Evolutionary conservation across 2,888 invertebrate species (phyloP), one percentile per base, ranked within the genome.

Genomic region (Brachynemurus nebulosus): DNA sequence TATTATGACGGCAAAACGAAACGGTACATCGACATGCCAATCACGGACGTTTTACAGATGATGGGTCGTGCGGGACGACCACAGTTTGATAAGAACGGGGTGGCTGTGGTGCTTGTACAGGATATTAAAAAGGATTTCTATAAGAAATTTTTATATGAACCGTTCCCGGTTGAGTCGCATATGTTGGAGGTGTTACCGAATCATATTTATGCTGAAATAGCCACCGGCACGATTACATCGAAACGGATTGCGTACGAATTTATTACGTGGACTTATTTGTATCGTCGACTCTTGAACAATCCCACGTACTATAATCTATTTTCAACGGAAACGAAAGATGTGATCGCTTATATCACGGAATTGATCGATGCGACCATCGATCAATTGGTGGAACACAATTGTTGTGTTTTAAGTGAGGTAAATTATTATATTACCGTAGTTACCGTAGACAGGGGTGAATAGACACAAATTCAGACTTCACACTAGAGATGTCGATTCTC

Each of bases 31-130:
- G 98, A 99, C 60, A 98, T 98, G 86, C 98, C 98, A 1, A 96
- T 99, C 40, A 99, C 98, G 1, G 97, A 98, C 67, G 96, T 99
- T 0, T 69, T 99, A 45, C 98, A 99, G 67, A 99, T 99, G 98
- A 97, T 98, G 85, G 98, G 98, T 2, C 74, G 98, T 45, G 98
- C 98, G 45, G 98, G 98, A 0, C 73, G 98, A 43, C 98, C 98
- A 0, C 89, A 99, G 69, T 99, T 82, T 59, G 98, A 97, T 65
- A 85, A 86, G 55, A 83, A 86, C 54, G 98, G 89, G 0, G 80
- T 88, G 1, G 88, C 88, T 0, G 85, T 86, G 4, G 85, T 89
- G 2, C 66, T 88, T 50, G 86, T 99, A 0, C 97, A 98, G 58
- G 97, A 98, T 57, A 78, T 88, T 38, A 97, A 97, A 67, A 98